These are phyloP conservation scores for Crossoptilon crossoptilon DNA, from an alignment of 2,797 vertebrate species.

Conservation along the genomic window DNA sequence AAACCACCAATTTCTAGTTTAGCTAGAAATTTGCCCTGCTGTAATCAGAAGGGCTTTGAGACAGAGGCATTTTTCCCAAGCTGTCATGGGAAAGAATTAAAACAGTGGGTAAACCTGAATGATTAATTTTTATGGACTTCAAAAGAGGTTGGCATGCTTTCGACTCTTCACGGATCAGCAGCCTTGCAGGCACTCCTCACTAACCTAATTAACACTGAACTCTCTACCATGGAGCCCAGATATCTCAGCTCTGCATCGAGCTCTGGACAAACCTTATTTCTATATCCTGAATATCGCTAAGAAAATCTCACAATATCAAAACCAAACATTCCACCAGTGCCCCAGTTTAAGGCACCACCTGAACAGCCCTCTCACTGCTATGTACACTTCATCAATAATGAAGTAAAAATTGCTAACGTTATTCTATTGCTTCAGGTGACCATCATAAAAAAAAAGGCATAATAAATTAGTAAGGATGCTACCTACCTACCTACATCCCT, in stretches of 20 bases:
- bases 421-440: constrained; percentile 21
- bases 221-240: neutral
- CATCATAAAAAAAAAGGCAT: neutral
- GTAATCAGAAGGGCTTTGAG: neutral
- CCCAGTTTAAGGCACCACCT: neutral
- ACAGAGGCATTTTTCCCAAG: neutral
- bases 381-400: constrained; percentile 46
- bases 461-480: neutral
- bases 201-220: constrained; percentile 37
- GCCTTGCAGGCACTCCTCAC: constrained; percentile 27
- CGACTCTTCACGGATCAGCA: neutral
- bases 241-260: neutral
- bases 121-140: constrained; percentile 24
- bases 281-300: neutral
- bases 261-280: neutral
- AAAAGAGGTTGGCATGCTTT: neutral
- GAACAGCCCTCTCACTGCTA: constrained; percentile 6
- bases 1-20: neutral
- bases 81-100: neutral
- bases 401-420: constrained; percentile 45
- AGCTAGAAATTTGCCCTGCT: neutral
- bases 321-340: neutral
- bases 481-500: neutral
- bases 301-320: neutral
- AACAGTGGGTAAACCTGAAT: neutral